These are phyloP conservation scores for Sternarchorhynchus goeldii DNA, from an alignment of 2,797 vertebrate genomes.

Conservation along the genomic window DNA sequence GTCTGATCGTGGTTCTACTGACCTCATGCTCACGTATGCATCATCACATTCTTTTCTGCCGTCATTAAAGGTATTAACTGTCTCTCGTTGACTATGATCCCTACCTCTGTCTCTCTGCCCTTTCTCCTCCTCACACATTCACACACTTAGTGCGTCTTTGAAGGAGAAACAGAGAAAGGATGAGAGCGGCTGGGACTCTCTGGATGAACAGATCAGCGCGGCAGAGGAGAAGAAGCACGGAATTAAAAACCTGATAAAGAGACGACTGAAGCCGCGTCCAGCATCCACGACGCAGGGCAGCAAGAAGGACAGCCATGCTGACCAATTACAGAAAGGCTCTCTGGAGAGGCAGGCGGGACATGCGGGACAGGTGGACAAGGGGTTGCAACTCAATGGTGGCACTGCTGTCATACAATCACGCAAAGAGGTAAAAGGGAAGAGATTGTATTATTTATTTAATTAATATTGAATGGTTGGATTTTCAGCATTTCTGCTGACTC, in stretches of 20 bases:
- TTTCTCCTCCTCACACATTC: background rate
- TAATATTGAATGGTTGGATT: background rate
- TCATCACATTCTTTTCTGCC: too few relatives aligned
- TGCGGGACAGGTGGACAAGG: background rate
- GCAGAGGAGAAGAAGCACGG: constrained; percentile 74
- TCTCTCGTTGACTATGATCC: background rate
- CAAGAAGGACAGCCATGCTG: constrained; percentile 47
- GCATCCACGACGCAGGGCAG: background rate
- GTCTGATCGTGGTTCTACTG: too few relatives aligned
- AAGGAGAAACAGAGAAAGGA: constrained; percentile 49
- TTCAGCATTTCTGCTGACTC: too few relatives aligned
- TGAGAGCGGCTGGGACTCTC: constrained; percentile 57
- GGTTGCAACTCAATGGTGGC: background rate
- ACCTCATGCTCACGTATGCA: too few relatives aligned
- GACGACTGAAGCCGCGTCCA: constrained; percentile 59
- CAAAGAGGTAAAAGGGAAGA: background rate
- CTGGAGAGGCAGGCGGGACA: constrained; percentile 50
- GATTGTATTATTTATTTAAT: background rate
- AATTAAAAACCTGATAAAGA: constrained; percentile 72
- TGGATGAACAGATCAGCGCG: constrained; percentile 67
- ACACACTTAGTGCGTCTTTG: background rate
- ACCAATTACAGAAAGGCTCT: constrained; percentile 42
- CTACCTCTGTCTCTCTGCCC: background rate
- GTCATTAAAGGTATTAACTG: background rate
- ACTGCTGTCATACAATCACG: background rate